These are phyloP conservation scores for Petrocephalus zakoni DNA, from an alignment of 2,113 vertebrate genomes.

Conservation along the genomic window DNA sequence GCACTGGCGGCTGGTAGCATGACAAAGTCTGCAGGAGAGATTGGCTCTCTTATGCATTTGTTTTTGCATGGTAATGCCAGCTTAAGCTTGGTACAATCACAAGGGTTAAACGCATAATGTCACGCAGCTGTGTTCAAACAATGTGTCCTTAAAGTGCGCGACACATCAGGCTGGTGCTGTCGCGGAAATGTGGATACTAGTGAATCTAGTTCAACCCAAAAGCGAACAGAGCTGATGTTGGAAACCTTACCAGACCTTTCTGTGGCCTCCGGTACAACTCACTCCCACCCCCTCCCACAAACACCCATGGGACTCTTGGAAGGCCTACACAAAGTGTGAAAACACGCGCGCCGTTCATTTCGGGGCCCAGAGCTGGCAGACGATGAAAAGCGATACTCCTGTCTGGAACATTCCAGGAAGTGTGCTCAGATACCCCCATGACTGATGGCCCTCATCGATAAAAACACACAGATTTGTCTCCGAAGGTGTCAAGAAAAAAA, in stretches of 20 bases:
- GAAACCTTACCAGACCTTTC: neutral
- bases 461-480: constrained; percentile 23
- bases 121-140: neutral
- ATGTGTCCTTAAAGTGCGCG: neutral
- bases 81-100: neutral
- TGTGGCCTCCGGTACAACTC: neutral
- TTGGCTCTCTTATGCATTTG: neutral
- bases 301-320: constrained; percentile 15
- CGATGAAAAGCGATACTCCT: constrained; percentile 37
- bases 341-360: constrained; percentile 29
- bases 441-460: constrained; percentile 34
- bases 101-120: neutral
- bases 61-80: neutral
- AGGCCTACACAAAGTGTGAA: constrained; percentile 34
- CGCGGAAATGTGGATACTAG: neutral
- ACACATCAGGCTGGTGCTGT: neutral
- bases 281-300: neutral
- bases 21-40: no score
- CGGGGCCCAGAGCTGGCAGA: constrained; percentile 1
- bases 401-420: constrained; percentile 44
- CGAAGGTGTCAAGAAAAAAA: constrained; percentile 28
- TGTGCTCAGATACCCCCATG: constrained; percentile 36
- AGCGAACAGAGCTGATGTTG: neutral
- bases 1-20: neutral
- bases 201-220: neutral